Conservation (phyloP, 2,888 invertebrate genomes). For the Brachynemurus nebulosus region DNA sequence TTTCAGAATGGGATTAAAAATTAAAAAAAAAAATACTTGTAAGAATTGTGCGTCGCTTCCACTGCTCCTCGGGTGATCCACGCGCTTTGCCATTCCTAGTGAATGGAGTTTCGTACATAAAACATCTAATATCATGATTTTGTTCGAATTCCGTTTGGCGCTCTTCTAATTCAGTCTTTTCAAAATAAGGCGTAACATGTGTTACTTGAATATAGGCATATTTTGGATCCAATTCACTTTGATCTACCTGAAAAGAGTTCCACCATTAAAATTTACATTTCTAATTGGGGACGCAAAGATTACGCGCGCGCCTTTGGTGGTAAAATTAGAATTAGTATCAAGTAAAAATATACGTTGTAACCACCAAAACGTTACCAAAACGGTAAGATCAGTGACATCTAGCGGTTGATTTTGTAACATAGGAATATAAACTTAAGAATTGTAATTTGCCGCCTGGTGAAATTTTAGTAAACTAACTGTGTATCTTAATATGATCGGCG, state of each 20-base stretch:
- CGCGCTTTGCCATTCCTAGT: conserved; percentile 68
- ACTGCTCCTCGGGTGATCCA: conserved; percentile 76
- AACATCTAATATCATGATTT: conserved; percentile 75
- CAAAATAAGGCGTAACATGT: conserved; percentile 81
- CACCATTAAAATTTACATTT: conserved; percentile 36
- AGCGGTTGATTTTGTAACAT: too few relatives aligned
- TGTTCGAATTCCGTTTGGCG: conserved; percentile 77
- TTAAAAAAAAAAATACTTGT: conserved; percentile 44
- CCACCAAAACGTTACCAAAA: too few relatives aligned
- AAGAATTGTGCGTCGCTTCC: conserved; percentile 80
- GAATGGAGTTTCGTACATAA: conserved; percentile 93
- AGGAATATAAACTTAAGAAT: too few relatives aligned
- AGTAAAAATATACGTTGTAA: not conserved
- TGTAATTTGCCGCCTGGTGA: too few relatives aligned
- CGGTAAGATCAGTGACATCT: too few relatives aligned
- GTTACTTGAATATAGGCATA: conserved; percentile 89
- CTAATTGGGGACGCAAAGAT: not conserved
- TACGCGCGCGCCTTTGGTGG: not conserved
- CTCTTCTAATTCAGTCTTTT: conserved; percentile 52
- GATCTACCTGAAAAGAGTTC: too few relatives aligned
- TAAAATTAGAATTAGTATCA: too few relatives aligned
- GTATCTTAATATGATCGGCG: too few relatives aligned
- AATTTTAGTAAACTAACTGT: too few relatives aligned
- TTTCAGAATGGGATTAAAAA: not conserved
- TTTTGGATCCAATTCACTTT: conserved; percentile 67